Percentiles rank a stretch among this genome's conserved stretches.
Evolutionary conservation across 2,797 vertebrate genomes (phyloP).

Genomic region (Sternotherus odoratus): DNA sequence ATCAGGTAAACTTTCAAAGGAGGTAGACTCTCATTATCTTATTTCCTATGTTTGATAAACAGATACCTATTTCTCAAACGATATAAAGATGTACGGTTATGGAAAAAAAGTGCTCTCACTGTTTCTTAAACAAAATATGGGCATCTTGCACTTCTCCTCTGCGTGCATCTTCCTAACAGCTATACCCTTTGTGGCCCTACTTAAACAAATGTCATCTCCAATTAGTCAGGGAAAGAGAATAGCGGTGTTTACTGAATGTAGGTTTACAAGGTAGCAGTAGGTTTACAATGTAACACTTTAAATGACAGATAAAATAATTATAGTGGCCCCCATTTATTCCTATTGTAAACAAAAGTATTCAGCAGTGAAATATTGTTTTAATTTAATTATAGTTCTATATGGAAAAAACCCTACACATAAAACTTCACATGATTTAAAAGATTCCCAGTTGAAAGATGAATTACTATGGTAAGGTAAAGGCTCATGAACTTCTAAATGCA

Average conservation of each 20-base stretch:
- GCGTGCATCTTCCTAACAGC: conserved; percentile 2
- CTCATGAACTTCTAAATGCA: background rate
- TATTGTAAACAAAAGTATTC: conserved; percentile 50
- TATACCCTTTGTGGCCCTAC: background rate
- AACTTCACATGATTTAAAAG: background rate
- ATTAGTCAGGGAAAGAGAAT: conserved; percentile 43
- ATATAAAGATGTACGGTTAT: background rate
- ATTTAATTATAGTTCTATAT: conserved; percentile 28
- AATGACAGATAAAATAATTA: conserved; percentile 53
- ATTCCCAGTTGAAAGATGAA: background rate
- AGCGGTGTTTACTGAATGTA: background rate
- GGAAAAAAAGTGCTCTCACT: background rate
- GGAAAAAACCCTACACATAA: background rate
- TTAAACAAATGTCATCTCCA: conserved; percentile 38
- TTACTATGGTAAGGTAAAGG: background rate
- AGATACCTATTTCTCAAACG: conserved; percentile 5
- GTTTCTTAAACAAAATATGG: background rate
- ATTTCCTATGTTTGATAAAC: background rate
- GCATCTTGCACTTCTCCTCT: background rate
- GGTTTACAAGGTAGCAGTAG: background rate
- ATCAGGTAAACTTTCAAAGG: background rate
- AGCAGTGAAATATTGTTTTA: conserved; percentile 48
- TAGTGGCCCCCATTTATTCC: background rate
- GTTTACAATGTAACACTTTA: background rate
- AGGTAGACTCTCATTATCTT: background rate